Base-by-base conservation (phyloP, 2,113 vertebrate genomes). In the Strigops habroptila region DNA sequence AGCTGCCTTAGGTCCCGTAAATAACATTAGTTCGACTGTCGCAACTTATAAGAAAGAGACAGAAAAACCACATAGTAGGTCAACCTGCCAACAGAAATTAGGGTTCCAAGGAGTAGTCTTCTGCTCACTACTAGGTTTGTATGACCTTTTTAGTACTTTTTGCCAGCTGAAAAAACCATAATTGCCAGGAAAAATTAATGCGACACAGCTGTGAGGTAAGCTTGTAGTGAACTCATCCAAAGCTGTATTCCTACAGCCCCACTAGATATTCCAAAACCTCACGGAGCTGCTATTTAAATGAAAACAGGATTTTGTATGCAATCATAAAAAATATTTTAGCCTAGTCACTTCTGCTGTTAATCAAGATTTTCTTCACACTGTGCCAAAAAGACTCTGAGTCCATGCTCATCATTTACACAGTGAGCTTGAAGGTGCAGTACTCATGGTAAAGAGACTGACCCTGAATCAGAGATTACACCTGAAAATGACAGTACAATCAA, bases 401-500 rank as follows among this genome's bases (percentile, higher is more conserved):
- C 48, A 48, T 4, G 19, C 33, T 91, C 55, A 92, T 71, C 28
- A 81, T 71, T 94, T 88, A 91, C 46, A 88, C 27, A 75, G 39
- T 30, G 33, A 76, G 76, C 28, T 91, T 43, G 75, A 94, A 92
- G 73, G 30, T 46, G 21, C 41, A 83, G 51, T 53, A 55, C 8
- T 71, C 19, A 30, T 18, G 43, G 30, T 81, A 74, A 82, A 91
- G 71, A 90, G 49, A 78, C 25, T 83, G 82, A 93, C 80, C 76
- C 88, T 13, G 46, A 90, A 62, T 78, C 88, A 88, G 76, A 94
- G 68, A 96, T 84, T 88, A 89, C 31, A 88, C 35, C 64, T 86
- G 64, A 92, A 92, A 94, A 96, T 60, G 86, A 93, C 94, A 93
- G 80, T 44, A 68, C 27, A 91, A 95, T 92, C 92, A 96, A 96